Percentiles rank a stretch among this genome's conserved stretches.
Conservation (phyloP, 1,140 invertebrate genomes). For the Heliothis subflexa region DNA sequence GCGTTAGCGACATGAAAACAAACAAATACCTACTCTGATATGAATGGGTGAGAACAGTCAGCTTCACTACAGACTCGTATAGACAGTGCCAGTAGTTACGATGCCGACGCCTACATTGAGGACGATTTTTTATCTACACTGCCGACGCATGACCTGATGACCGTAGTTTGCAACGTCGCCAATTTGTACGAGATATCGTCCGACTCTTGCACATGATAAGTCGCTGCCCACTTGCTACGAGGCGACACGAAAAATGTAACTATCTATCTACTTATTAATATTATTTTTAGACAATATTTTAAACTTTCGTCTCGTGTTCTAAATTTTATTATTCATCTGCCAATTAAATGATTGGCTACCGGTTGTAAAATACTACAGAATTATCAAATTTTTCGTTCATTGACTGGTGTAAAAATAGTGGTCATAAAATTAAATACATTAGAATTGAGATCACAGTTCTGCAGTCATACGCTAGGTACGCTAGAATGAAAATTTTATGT, state of each 20-base stretch:
- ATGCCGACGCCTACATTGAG: constrained; percentile 53
- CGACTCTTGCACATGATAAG: constrained; percentile 44
- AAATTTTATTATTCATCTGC: constrained; percentile 9
- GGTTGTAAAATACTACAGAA: constrained; percentile 28
- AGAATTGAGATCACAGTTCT: constrained; percentile 12
- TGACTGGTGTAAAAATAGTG: constrained; percentile 13
- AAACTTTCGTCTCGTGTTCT: constrained; percentile 4
- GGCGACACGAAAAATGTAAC: constrained; percentile 19
- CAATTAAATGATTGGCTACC: constrained; percentile 8
- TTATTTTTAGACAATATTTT: not conserved
- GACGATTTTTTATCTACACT: constrained; percentile 62
- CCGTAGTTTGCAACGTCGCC: constrained; percentile 61
- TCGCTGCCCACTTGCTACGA: constrained; percentile 50
- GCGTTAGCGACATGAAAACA: constrained; percentile 19
- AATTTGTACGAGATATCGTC: constrained; percentile 61
- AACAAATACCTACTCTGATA: constrained; percentile 37
- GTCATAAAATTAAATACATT: not conserved
- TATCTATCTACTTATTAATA: not conserved
- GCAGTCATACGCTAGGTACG: not conserved
- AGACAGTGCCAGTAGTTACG: constrained; percentile 47
- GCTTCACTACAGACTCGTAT: constrained; percentile 33
- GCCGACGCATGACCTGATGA: constrained; percentile 59
- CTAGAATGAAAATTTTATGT: constrained; percentile 2
- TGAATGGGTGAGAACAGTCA: constrained; percentile 51
- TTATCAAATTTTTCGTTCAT: constrained; percentile 15